Conservation (phyloP, 2,113 vertebrate genomes). For the Crotalus horridus region DNA sequence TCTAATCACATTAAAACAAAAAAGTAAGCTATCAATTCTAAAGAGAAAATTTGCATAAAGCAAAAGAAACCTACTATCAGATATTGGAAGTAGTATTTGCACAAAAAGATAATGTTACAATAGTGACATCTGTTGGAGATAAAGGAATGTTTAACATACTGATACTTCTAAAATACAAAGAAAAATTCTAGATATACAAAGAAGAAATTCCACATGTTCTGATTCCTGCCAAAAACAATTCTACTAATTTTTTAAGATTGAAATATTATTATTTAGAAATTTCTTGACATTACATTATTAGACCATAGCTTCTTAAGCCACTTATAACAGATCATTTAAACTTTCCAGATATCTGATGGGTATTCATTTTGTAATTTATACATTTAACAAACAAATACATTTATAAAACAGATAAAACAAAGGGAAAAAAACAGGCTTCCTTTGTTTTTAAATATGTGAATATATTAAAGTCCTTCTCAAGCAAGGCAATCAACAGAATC, state of each 20-base stretch:
- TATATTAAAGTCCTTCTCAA: background rate
- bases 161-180: too few relatives aligned
- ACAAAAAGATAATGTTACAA: too few relatives aligned
- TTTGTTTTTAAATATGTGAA: background rate
- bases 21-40: too few relatives aligned
- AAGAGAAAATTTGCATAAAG: too few relatives aligned
- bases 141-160: too few relatives aligned
- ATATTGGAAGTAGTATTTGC: too few relatives aligned
- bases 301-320: background rate
- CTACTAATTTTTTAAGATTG: background rate
- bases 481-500: background rate
- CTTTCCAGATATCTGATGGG: background rate
- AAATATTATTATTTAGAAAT: background rate
- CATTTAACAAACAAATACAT: background rate
- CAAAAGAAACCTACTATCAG: too few relatives aligned
- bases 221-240: background rate
- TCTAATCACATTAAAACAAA: too few relatives aligned
- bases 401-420: background rate
- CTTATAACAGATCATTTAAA: background rate
- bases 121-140: too few relatives aligned
- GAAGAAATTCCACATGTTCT: background rate
- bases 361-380: background rate
- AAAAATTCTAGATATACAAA: background rate
- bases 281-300: background rate
- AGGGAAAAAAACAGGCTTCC: background rate